Conservation (phyloP, 2,888 invertebrate genomes). For the Onthophagus sagittarius region DNA sequence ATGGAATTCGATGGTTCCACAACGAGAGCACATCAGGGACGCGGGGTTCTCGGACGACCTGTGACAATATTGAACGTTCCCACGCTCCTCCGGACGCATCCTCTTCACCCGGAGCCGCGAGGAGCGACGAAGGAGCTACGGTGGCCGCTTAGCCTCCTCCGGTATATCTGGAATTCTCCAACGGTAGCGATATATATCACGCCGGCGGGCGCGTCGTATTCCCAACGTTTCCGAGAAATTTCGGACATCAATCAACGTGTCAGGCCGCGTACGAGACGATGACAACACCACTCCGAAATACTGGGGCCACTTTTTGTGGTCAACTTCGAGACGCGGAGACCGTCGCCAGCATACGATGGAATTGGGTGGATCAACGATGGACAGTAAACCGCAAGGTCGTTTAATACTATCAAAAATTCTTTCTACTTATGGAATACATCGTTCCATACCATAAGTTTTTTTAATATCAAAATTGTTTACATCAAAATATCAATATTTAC, state of each 20-base stretch:
- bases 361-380: background rate
- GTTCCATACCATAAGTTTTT: too few relatives aligned
- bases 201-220: slow-evolving; percentile 35
- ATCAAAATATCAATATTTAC: too few relatives aligned
- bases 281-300: slow-evolving; percentile 2
- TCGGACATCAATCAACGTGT: slow-evolving; percentile 32
- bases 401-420: background rate
- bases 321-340: background rate
- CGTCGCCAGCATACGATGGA: background rate
- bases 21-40: slow-evolving; percentile 28
- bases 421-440: too few relatives aligned
- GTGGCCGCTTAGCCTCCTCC: slow-evolving; percentile 23
- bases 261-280: slow-evolving; percentile 13
- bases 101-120: background rate
- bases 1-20: slow-evolving; percentile 44
- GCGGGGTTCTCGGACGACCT: slow-evolving; percentile 29
- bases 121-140: slow-evolving; percentile 18
- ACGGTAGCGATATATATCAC: slow-evolving; percentile 41
- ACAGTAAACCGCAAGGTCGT: background rate
- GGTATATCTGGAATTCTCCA: slow-evolving; percentile 30
- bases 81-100: slow-evolving; percentile 46
- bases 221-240: slow-evolving; percentile 35
- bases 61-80: slow-evolving; percentile 58
- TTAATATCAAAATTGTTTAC: too few relatives aligned
- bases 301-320: background rate